Conservation (phyloP, 2,797 vertebrate genomes). For the Eulemur coronatus region DNA sequence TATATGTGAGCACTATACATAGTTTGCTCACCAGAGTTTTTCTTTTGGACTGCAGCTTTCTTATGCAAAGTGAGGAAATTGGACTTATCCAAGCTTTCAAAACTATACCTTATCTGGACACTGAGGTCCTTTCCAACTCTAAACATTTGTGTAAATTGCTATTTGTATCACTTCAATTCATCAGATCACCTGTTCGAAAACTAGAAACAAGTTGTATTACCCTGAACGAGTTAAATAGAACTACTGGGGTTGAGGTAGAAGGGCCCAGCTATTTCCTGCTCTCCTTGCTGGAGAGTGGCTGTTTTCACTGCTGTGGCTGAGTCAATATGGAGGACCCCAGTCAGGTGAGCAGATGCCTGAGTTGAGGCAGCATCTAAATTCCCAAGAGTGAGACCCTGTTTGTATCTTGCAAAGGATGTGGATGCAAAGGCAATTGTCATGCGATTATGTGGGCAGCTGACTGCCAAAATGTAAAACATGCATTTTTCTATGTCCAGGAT, state of each 20-base stretch:
- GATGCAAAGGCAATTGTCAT: not conserved
- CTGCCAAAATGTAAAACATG: not conserved
- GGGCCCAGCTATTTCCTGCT: not conserved
- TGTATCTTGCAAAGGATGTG: not conserved
- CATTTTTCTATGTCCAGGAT: not conserved
- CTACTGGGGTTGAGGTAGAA: not conserved
- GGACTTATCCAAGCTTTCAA: not conserved
- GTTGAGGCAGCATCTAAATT: not conserved
- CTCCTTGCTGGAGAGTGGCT: not conserved
- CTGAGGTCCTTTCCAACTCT: not conserved
- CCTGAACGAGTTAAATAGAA: not conserved
- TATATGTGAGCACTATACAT: not conserved
- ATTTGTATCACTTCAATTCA: not conserved
- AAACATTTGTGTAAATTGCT: not conserved
- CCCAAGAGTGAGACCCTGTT: not conserved
- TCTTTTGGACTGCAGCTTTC: not conserved
- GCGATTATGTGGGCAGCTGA: not conserved
- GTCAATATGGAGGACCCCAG: not conserved
- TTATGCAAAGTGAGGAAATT: not conserved
- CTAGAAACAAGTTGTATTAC: not conserved
- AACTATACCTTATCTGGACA: not conserved
- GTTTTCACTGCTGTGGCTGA: not conserved
- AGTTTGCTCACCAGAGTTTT: not conserved
- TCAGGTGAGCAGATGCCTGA: not conserved
- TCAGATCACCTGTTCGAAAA: not conserved